A percentile compares a stretch with the other conserved stretches of the same genome.
Conservation (phyloP, 1,140 invertebrate species). For the Drosophila auraria region DNA sequence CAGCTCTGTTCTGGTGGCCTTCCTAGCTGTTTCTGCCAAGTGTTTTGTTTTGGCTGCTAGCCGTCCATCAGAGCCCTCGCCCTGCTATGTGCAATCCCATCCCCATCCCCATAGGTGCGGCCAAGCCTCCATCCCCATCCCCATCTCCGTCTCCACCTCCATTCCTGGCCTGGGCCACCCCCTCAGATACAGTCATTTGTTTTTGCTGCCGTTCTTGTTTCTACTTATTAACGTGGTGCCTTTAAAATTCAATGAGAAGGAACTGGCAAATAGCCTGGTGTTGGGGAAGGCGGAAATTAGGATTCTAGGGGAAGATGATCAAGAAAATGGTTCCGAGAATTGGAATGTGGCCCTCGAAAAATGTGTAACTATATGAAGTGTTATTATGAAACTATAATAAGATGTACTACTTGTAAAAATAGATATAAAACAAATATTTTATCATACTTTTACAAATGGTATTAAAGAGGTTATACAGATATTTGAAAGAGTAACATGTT, state of each 20-base stretch:
- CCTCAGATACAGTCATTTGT: slow-evolving; percentile 19
- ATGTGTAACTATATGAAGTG: too few relatives aligned
- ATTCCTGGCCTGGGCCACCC: slow-evolving; percentile 2
- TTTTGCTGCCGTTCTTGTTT: slow-evolving; percentile 35
- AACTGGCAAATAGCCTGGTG: slow-evolving; percentile 12
- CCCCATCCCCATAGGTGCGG: not conserved
- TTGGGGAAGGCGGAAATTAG: slow-evolving; percentile 49
- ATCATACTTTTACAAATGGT: too few relatives aligned
- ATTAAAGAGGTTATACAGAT: too few relatives aligned
- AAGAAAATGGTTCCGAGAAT: too few relatives aligned
- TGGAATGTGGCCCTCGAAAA: too few relatives aligned
- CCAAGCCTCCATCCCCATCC: not conserved
- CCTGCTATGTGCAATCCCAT: not conserved
- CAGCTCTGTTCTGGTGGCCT: slow-evolving; percentile 55
- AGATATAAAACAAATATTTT: too few relatives aligned
- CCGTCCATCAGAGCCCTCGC: slow-evolving; percentile 26
- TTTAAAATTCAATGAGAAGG: slow-evolving; percentile 24
- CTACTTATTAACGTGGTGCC: slow-evolving; percentile 55
- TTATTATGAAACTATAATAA: too few relatives aligned
- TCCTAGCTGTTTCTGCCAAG: slow-evolving; percentile 53
- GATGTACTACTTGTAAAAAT: too few relatives aligned
- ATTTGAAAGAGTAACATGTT: too few relatives aligned
- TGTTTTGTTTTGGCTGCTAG: slow-evolving; percentile 65
- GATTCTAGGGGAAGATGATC: slow-evolving; percentile 26
- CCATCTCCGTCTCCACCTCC: slow-evolving; percentile 7